Evolutionary conservation across 2,797 vertebrate genomes (phyloP), one percentile per base, ranked within the genome.

Genomic region (Poecile montanus): DNA sequence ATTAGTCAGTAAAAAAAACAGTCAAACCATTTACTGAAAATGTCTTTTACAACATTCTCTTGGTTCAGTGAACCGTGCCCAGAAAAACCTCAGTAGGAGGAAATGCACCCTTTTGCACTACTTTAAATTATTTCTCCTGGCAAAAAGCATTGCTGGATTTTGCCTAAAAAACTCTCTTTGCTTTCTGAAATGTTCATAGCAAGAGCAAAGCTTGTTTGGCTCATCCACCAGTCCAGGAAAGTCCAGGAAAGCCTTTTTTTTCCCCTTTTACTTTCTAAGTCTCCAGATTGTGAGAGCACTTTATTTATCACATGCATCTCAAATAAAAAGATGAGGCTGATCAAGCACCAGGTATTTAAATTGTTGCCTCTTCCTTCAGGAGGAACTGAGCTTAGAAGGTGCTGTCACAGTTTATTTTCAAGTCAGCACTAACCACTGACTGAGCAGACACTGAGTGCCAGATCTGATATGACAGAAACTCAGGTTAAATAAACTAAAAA

Each of bases 51-150:
- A 67, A 44, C 40, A 13, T 75, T 56, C 54, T 42, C 40, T 58
- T 62, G 47, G 29, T 87, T 76, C 3, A 1, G 63, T 79, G 72
- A 79, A 16, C 53, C 14, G 30, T 88, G 91, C 85, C 77, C 77
- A 94, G 88, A 88, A 93, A 94, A 90, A 85, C 54, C 63, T 91
- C 88, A 53, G 48, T 8, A 85, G 36, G 34, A 95, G 91, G 77
- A 95, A 89, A 89, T 63, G 48, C 80, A 73, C 36, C 30, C 32
- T 8, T 92, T 94, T 88, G 10, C 73, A 78, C 22, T 4, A 29
- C 17, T 54, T 42, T 72, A 40, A 87, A 73, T 86, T 90, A 93
- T 90, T 94, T 95, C 30, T 94, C 40, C 76, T 93, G 91, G 88
- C 82, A 77, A 51, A 87, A 91, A 76, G 27, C 45, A 32, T 2